Conservation (phyloP, 2,113 vertebrate genomes). For the Cyrtonyx montezumae region DNA sequence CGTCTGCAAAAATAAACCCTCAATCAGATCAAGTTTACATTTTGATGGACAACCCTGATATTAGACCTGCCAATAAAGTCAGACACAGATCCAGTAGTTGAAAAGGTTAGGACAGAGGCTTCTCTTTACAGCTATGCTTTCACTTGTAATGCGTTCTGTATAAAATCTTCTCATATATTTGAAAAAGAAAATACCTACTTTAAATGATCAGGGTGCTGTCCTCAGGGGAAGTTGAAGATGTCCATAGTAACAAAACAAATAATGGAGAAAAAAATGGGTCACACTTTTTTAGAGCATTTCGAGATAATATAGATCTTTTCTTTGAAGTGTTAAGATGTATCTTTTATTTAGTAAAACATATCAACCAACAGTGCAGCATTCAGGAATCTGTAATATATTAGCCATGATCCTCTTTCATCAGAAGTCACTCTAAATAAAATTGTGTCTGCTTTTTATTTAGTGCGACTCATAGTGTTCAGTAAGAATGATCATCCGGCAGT, state of each 20-base stretch:
- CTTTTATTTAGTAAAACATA: slow-evolving; percentile 19
- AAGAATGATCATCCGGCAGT: slow-evolving; percentile 3
- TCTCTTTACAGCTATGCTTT: neutral
- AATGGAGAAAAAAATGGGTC: slow-evolving; percentile 17
- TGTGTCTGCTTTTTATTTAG: slow-evolving; percentile 37
- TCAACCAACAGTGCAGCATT: neutral
- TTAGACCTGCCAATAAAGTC: neutral
- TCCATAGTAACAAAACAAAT: slow-evolving; percentile 51
- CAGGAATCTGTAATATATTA: slow-evolving; percentile 6
- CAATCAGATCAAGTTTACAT: neutral
- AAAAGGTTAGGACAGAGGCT: neutral
- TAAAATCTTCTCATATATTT: neutral
- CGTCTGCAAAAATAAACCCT: neutral
- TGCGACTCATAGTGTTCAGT: neutral
- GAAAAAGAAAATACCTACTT: neutral
- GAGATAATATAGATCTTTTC: neutral
- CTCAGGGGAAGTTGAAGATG: neutral
- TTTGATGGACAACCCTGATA: neutral
- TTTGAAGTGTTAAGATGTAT: slow-evolving; percentile 35
- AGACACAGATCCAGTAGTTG: neutral
- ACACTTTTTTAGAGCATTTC: neutral
- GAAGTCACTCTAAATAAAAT: slow-evolving; percentile 5
- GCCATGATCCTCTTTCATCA: neutral
- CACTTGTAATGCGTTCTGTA: neutral
- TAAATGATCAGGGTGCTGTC: neutral